These are phyloP conservation scores for Mantis religiosa DNA, from an alignment of 2,888 invertebrate genomes.

Conservation along the genomic window DNA sequence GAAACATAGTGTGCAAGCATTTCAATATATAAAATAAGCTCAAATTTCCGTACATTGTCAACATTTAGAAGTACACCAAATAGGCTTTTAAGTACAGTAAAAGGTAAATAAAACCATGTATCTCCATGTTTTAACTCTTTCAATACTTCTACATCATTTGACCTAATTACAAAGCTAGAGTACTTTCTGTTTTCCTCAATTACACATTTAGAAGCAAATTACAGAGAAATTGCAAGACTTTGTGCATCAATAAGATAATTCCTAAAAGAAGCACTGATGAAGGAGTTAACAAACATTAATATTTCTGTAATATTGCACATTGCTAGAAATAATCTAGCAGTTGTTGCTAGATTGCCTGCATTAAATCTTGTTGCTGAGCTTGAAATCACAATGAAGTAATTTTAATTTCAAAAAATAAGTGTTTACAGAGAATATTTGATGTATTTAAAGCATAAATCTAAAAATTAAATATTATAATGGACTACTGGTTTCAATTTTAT, in stretches of 20 bases:
- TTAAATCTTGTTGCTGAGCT: too few relatives aligned
- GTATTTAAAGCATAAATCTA: background rate
- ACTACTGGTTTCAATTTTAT: background rate
- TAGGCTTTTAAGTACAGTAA: background rate
- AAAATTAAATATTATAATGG: background rate
- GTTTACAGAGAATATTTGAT: background rate
- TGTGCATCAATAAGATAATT: background rate
- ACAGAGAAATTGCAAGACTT: background rate
- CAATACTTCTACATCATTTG: background rate
- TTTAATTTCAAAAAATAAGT: background rate
- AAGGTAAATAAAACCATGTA: background rate
- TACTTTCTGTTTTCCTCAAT: background rate
- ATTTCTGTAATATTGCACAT: too few relatives aligned
- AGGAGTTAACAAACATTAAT: too few relatives aligned
- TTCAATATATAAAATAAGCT: too few relatives aligned
- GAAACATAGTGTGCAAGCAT: too few relatives aligned
- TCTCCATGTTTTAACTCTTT: background rate
- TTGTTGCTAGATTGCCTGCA: too few relatives aligned
- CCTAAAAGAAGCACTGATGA: background rate
- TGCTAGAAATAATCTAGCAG: too few relatives aligned
- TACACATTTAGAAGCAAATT: background rate
- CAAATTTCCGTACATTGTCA: too few relatives aligned
- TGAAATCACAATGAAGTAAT: background rate
- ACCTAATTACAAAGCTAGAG: background rate
- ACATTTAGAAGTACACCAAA: background rate